Percentiles rank a stretch among this genome's conserved stretches.
These are phyloP conservation scores for Diplodus puntazzo DNA, from an alignment of 2,797 vertebrate species.

Conservation along the genomic window DNA sequence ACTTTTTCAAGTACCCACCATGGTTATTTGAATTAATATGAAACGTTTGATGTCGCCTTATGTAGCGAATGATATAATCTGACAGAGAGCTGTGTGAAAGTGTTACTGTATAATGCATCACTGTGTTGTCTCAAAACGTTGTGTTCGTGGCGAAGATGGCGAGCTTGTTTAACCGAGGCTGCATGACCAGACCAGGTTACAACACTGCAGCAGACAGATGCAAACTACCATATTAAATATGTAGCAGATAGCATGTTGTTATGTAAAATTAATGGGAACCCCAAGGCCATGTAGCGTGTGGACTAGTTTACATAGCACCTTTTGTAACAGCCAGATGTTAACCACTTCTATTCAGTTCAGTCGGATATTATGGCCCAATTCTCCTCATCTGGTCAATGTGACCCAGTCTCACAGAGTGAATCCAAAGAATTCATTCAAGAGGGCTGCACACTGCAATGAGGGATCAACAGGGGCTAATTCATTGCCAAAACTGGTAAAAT, in stretches of 20 bases:
- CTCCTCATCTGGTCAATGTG: conserved; percentile 51
- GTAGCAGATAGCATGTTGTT: conserved; percentile 71
- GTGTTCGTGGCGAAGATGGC: conserved; percentile 37
- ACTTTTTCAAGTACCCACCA: neutral
- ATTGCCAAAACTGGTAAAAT: conserved; percentile 80
- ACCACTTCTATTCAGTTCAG: conserved; percentile 54
- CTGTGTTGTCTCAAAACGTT: conserved; percentile 59
- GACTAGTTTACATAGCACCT: conserved; percentile 64
- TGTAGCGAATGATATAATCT: conserved; percentile 24
- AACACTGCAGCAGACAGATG: neutral
- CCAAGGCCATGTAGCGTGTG: conserved; percentile 45
- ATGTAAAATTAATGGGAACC: conserved; percentile 76
- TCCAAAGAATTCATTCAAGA: conserved; percentile 55
- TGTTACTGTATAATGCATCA: conserved; percentile 39
- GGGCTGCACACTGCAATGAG: conserved; percentile 43
- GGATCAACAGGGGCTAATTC: conserved; percentile 69
- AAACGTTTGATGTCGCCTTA: conserved; percentile 1
- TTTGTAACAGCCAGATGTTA: conserved; percentile 73
- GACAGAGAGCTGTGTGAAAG: conserved; percentile 1
- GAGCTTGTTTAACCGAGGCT: conserved; percentile 45
- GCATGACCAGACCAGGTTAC: conserved; percentile 38
- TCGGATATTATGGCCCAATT: conserved; percentile 58
- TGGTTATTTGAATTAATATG: neutral
- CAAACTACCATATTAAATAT: conserved; percentile 65
- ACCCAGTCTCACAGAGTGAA: conserved; percentile 43